Base-by-base conservation (phyloP, 2,888 invertebrate genomes). In the Malacosoma neustria region DNA sequence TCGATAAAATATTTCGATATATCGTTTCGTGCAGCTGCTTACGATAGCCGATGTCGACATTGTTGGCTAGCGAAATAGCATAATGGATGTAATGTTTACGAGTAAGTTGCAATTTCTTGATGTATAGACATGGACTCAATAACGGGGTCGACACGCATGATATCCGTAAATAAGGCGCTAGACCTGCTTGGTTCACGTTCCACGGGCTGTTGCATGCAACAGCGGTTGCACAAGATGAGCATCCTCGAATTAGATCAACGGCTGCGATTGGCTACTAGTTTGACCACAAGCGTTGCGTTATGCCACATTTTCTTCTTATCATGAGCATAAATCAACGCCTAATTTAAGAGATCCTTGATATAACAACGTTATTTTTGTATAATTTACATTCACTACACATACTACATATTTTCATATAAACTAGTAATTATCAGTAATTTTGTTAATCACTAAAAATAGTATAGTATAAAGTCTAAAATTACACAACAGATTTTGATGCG, bases 221-320 rank as follows among this genome's bases (percentile, higher is more conserved):
- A 33, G 35, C 36, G 39, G 46, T 65, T 65, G 52, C 62, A 43
- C 53, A 62, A 64, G 43, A 38, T 45, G 49, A 54, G 48, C 51
- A 57, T 61, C 54, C 49, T 56, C 68, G 67, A 75, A 76, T 75
- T 75, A 75, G 65, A 69, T 70, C 63, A 62, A 57, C 55, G 53
- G 57, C 49, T 54, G 49, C 62, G 62, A 71, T 72, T 63, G 63
- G 49, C 51, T 55, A 54, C 55, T 58, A 57, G 56, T 57, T 57
- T 22, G 22, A 47, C 48, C 43, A 49, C 62, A 51, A 56, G 57
- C 52, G 48, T 58, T 61, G 57, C 59, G 49, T 52, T 60, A 49
- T 53, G 48, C 49, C 51, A 53, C 46, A 51, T 49, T 53, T 50
- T 49, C n/a, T 6, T 13, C 11, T 13, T 31, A 22, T 22, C 22